Base-by-base conservation (phyloP, 2,113 vertebrate genomes). In the Mirza zaza region DNA sequence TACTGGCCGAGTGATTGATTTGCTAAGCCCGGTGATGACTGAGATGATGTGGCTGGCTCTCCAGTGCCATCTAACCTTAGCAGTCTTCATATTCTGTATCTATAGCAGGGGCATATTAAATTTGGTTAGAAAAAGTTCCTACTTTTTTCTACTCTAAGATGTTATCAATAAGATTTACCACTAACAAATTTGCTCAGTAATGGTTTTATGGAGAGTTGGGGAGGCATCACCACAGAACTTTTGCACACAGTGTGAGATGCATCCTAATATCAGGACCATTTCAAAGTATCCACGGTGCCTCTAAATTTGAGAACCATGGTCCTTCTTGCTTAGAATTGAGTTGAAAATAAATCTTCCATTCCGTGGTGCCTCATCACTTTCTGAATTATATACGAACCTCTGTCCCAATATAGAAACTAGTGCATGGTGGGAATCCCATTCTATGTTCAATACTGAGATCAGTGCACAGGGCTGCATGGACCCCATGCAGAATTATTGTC, bases 131-230 rank as follows among this genome's bases (percentile, higher is more conserved):
- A 61, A 82, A 67, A 9, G 21, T 45, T 73, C 1, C 13, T 48
- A 34, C 12, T 45, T 79, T 45, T 94, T 36, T 25, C 77, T 32
- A 50, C 5, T 50, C 12, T 57, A 65, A 77, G 42, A 89, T 68
- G 21, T 18, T 70, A 48, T 45, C 25, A 39, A 55, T 36, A 88
- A 42, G 23, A 71, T 67, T 52, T 25, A 48, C 8, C 14, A 76
- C 8, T 27, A 81, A 81, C 32, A 2, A 71, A 42, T 34, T 81
- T 85, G 80, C 11, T 82, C 8, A 14, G 32, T 5, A 32, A 25
- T n/a, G 17, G 0, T 2, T 61, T 65, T 34, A 15, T 17, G 10
- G 27, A 18, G 25, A 3, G 15, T 2, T 18, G 15, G 27, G 4
- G 5, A 18, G 11, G 25, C 0, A 18, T 4, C 32, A 45, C 25